These are phyloP conservation scores for Bradypodion ventrale DNA, from an alignment of 2,797 vertebrate species.

Conservation along the genomic window DNA sequence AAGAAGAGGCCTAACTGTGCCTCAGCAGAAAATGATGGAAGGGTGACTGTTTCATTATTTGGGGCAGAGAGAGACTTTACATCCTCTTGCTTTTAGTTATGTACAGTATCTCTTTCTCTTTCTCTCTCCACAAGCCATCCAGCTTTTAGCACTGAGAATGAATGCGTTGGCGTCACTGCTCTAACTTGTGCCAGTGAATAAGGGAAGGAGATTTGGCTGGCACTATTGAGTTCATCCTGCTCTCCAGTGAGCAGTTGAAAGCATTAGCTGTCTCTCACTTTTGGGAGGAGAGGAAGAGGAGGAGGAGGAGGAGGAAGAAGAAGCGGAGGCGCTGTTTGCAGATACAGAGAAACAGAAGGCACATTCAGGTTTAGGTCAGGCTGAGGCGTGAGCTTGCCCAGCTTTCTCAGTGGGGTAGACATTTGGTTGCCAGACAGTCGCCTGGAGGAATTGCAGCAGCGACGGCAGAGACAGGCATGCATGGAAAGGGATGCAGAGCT, in stretches of 20 bases:
- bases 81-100: constrained; percentile 38
- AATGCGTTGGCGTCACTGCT: constrained; percentile 37
- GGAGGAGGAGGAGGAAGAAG: constrained; percentile 24
- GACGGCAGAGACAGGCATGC: not conserved
- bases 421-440: constrained; percentile 54
- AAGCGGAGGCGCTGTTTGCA: constrained; percentile 21
- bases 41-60: constrained; percentile 18
- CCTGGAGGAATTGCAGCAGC: constrained; percentile 48
- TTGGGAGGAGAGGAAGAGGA: constrained; percentile 33
- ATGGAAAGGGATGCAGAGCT: not conserved
- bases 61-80: constrained; percentile 27
- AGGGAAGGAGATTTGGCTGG: constrained; percentile 39
- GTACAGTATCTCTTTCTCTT: not conserved
- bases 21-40: not conserved
- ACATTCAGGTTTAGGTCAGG: constrained; percentile 40
- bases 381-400: not conserved
- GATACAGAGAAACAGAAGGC: constrained; percentile 43
- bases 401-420: constrained; percentile 34
- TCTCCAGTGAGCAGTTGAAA: constrained; percentile 54
- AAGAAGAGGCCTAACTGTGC: no score
- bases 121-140: not conserved
- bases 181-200: constrained; percentile 53
- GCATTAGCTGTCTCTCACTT: constrained; percentile 50
- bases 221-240: constrained; percentile 35
- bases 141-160: constrained; percentile 53